Evolutionary conservation across 2,888 invertebrate species (phyloP).

Genomic region (Yponomeuta sedellus): DNA sequence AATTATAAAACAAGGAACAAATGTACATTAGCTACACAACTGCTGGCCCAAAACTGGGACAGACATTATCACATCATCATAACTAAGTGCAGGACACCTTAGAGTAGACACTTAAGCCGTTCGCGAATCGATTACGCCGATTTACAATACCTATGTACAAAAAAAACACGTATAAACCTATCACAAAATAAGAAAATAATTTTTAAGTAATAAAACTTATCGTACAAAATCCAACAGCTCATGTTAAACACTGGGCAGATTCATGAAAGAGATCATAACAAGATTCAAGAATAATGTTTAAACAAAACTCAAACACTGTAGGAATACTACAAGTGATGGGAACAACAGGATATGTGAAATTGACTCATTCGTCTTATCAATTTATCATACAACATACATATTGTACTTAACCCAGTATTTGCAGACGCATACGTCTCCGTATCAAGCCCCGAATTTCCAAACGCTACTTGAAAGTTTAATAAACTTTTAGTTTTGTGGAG

Average conservation of each 20-base stretch:
- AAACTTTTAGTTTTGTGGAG: neutral
- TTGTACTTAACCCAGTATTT: constrained; percentile 70
- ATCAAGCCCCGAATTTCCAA: neutral
- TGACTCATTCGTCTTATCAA: constrained; percentile 67
- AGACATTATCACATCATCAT: constrained; percentile 38
- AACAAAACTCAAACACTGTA: constrained; percentile 40
- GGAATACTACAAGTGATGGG: constrained; percentile 47
- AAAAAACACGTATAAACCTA: constrained; percentile 51
- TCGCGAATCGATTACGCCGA: constrained; percentile 44
- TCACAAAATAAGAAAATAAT: constrained; percentile 56
- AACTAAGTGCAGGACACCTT: constrained; percentile 36
- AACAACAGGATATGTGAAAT: constrained; percentile 63
- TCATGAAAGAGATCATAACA: constrained; percentile 72
- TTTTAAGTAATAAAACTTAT: constrained; percentile 51
- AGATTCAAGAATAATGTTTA: constrained; percentile 62
- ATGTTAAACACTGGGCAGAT: constrained; percentile 69
- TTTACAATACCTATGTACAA: constrained; percentile 61
- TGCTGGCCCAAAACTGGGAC: constrained; percentile 39
- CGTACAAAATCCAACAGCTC: constrained; percentile 60
- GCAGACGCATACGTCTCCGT: constrained; percentile 35
- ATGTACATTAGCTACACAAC: constrained; percentile 54
- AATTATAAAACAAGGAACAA: constrained; percentile 70
- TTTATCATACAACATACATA: constrained; percentile 57
- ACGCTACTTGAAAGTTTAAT: neutral
- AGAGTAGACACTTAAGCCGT: constrained; percentile 50